Evolutionary conservation across 2,113 vertebrate species (phyloP).

Genomic region (Callaeas wilsoni): DNA sequence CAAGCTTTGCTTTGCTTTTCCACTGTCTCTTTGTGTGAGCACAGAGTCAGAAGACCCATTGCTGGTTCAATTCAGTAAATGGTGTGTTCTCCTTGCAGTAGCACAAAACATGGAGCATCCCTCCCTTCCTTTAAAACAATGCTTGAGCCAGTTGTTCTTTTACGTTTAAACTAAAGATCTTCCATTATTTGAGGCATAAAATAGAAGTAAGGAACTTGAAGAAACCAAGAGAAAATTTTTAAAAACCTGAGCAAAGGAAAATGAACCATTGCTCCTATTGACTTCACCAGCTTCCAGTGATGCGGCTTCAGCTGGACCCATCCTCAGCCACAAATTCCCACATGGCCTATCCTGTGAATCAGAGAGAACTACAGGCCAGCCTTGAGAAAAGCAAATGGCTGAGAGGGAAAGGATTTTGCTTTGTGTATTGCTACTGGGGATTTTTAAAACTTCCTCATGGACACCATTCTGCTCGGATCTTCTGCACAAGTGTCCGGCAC

Average conservation of each 20-base stretch:
- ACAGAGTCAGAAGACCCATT: background rate
- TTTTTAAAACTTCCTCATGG: background rate
- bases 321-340: rapidly evolving
- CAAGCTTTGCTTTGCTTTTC: background rate
- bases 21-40: rapidly evolving
- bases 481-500: rapidly evolving
- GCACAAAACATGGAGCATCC: background rate
- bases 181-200: background rate
- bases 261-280: rapidly evolving
- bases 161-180: background rate
- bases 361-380: background rate
- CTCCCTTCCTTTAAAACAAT: background rate
- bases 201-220: background rate
- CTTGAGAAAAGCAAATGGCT: background rate
- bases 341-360: background rate
- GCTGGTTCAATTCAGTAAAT: background rate
- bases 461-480: background rate
- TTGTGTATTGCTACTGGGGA: background rate
- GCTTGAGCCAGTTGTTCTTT: background rate
- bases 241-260: background rate
- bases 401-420: background rate
- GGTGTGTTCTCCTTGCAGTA: background rate
- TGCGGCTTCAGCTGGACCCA: background rate
- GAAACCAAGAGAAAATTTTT: background rate
- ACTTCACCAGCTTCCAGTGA: background rate